Conservation (phyloP, 2,797 vertebrate species). For the Pipistrellus pipistrellus region DNA sequence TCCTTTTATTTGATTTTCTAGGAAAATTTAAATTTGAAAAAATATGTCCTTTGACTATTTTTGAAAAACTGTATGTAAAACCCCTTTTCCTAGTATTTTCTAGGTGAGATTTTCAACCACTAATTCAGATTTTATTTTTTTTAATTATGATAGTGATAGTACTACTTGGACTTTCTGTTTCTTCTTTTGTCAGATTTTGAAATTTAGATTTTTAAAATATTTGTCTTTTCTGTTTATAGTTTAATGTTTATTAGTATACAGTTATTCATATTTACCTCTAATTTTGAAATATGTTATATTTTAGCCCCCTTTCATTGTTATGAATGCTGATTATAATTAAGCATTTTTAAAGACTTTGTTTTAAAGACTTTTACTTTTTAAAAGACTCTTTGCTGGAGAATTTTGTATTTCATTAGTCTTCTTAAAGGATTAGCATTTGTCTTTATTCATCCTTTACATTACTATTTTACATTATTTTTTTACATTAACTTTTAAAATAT, state of each 20-base stretch:
- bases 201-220: neutral
- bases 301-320: neutral
- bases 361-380: neutral
- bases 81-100: neutral
- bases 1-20: neutral
- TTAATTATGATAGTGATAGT: neutral
- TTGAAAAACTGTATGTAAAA: neutral
- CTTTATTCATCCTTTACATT: slow-evolving; percentile 27
- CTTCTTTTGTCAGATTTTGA: slow-evolving; percentile 18
- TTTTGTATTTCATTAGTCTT: slow-evolving; percentile 36
- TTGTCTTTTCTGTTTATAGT: neutral
- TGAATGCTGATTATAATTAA: slow-evolving; percentile 21
- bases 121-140: neutral
- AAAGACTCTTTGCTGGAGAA: neutral
- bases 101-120: neutral
- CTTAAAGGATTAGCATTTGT: neutral
- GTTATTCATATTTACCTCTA: slow-evolving; percentile 1
- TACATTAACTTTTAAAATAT: neutral
- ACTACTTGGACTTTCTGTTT: neutral
- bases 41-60: slow-evolving; percentile 24
- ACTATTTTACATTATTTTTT: neutral
- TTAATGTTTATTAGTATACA: slow-evolving; percentile 51
- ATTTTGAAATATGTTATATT: neutral
- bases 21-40: slow-evolving; percentile 3
- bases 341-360: neutral